Base-by-base conservation (phyloP, 2,797 vertebrate genomes). In the Sebastes dallii region DNA sequence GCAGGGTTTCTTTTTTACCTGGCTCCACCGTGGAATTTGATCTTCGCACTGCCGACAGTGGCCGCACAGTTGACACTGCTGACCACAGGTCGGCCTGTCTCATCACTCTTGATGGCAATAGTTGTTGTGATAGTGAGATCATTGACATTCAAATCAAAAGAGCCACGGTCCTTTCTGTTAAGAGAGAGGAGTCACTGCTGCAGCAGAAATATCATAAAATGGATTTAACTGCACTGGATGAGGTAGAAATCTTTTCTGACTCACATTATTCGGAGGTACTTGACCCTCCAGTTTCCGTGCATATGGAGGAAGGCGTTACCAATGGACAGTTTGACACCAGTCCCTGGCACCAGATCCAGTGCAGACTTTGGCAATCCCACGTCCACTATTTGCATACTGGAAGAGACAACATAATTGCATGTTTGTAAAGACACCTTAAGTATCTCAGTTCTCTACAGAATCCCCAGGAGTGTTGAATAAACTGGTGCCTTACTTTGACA, bases 11-110 rank as follows among this genome's bases (percentile, higher is more conserved):
- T 46, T 46, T 52, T 39, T 70, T 84, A 96, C 96, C 95, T 96
- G 56, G 89, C 94, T 72, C 95, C 95, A 2, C 95, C 94, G 9
- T 92, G 93, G 54, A 96, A 96, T 55, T 88, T 94, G 79, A 97
- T 42, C 0, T 3, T 89, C 0, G 73, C 86, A 0, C 70, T 79
- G 55, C 90, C 84, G 1, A 96, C 77, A 6, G 3, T 18, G 0
- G 95, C 92, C 0, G 0, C 22, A 34, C 96, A 97, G 87, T 12
- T 65, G 32, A 54, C 62, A 4, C 10, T 81, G 10, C 56, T 94
- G 82, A 96, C 94, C 1, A 22, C 32, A 0, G 96, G 95, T 5
- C 90, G 91, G 2, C 96, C 96, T 0, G 92, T 95, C 54, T 80
- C 87, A 1, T 96, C 96, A 1, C 81, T 95, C 11, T 59, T 83